phyloP scores from a whole-genome alignment of 2,888 invertebrate genomes.

The Drosophila kambysellisi region DNA sequence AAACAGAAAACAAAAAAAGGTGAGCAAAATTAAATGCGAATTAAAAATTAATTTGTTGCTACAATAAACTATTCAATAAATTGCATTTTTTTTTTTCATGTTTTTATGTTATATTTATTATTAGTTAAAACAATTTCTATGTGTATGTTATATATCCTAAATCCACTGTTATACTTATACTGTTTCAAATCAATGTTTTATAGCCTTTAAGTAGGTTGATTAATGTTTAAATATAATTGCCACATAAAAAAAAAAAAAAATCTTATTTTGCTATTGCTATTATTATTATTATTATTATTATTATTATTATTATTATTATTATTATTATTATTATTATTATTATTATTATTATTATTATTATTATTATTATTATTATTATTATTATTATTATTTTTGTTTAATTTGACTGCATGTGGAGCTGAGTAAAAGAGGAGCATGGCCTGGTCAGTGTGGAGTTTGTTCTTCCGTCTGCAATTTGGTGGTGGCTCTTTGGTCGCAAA shows the following conservation, averaged over 20 bases:
- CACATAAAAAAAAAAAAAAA: too few relatives aligned
- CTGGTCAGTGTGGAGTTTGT: constrained; percentile 28
- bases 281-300: neutral
- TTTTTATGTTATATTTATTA: too few relatives aligned
- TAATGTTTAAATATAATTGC: too few relatives aligned
- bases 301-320: neutral
- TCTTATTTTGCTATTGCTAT: neutral
- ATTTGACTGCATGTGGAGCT: constrained; percentile 26
- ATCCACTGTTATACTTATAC: too few relatives aligned
- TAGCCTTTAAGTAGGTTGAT: too few relatives aligned
- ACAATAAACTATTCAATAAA: constrained; percentile 1
- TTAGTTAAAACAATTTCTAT: too few relatives aligned
- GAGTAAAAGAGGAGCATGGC: constrained; percentile 18
- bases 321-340: neutral
- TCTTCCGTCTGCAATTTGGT: constrained; percentile 61
- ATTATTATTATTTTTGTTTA: constrained; percentile 17
- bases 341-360: neutral
- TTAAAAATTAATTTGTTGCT: constrained; percentile 5
- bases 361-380: neutral
- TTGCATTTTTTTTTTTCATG: neutral
- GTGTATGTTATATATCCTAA: too few relatives aligned
- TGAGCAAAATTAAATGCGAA: constrained; percentile 21
- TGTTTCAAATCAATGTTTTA: too few relatives aligned
- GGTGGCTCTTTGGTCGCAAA: neutral
- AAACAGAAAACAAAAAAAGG: constrained; percentile 20